Evolutionary conservation across 2,113 vertebrate genomes (phyloP), one percentile per base, ranked within the genome.

Genomic region (Conger conger): DNA sequence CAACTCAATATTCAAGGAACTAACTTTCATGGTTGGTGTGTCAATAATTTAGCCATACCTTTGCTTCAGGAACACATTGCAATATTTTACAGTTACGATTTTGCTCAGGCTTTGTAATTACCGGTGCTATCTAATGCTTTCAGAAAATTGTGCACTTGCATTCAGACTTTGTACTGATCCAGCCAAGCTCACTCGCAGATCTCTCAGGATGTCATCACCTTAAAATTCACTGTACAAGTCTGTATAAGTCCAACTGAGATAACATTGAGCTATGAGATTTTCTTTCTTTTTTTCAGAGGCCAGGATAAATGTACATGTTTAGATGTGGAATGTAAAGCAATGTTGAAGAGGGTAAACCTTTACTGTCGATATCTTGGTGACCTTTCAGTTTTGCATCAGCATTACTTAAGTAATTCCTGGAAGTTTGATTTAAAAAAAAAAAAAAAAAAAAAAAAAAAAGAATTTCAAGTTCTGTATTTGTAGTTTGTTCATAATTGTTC

Each of bases 1-100:
- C 97, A 97, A 97, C 95, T 87, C 87, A 86, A 82, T 87, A 84
- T 82, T 90, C 50, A 85, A 83, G 93, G 89, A 89, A 88, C 81
- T 37, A 79, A 88, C 94, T 95, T 91, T 94, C 93, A 93, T 18
- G 83, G 82, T 86, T 76, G 92, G 94, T 93, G 1, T 78, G 94
- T 92, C 93, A 92, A 92, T 89, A 93, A 90, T 94, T 87, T 82
- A 53, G 93, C 95, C 94, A 93, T 96, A 96, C 95, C 92, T 94
- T 92, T 78, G 92, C 93, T 95, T 96, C 94, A 96, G 92, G 93
- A 97, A 95, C 93, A 94, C 93, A 93, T 93, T 94, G 93, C 95
- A 97, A 95, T 96, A 96, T 96, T 90, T 96, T 95, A 94, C 92
- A 95, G 93, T 94, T 94, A 94, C 93, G 93, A 94, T 93, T 95